Evolutionary conservation across 2,888 invertebrate genomes (phyloP).

Genomic region (Drosophila antonietae): DNA sequence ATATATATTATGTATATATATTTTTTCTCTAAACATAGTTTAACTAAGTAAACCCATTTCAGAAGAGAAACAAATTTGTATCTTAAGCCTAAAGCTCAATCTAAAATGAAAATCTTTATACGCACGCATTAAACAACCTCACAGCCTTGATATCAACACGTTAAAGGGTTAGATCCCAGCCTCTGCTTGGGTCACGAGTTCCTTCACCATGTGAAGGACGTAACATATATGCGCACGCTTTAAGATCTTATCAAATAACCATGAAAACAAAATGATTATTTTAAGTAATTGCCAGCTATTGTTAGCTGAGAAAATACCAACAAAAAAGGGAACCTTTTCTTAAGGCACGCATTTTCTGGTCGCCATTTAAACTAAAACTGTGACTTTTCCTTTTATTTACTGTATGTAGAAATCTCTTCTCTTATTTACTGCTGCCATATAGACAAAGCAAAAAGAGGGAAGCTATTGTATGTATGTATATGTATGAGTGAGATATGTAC

Average conservation of each 20-base stretch:
- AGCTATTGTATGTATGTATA: constrained; percentile 41
- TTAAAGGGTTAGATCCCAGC: constrained; percentile 58
- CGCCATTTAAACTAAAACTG: constrained; percentile 42
- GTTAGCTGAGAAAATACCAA: constrained; percentile 27
- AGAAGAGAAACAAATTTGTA: constrained; percentile 30
- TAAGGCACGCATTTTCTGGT: constrained; percentile 20
- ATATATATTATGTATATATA: neutral
- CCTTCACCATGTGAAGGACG: constrained; percentile 35
- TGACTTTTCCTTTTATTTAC: constrained; percentile 60
- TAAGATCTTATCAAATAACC: constrained; percentile 75
- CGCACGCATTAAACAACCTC: constrained; percentile 24
- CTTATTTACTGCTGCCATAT: constrained; percentile 62
- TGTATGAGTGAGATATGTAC: constrained; percentile 48
- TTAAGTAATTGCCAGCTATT: constrained; percentile 67
- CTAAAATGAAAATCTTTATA: constrained; percentile 72
- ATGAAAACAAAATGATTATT: constrained; percentile 74
- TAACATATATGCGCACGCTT: constrained; percentile 38
- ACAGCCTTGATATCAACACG: constrained; percentile 52
- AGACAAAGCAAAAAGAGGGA: constrained; percentile 21
- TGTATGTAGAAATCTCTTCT: constrained; percentile 12
- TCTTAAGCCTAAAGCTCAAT: constrained; percentile 42
- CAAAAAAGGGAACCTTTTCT: constrained; percentile 22
- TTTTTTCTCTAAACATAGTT: neutral
- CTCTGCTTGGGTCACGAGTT: constrained; percentile 8
- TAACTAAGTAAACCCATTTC: constrained; percentile 5